These are phyloP conservation scores for Battus philenor DNA, from an alignment of 1,140 invertebrate species.

Conservation along the genomic window DNA sequence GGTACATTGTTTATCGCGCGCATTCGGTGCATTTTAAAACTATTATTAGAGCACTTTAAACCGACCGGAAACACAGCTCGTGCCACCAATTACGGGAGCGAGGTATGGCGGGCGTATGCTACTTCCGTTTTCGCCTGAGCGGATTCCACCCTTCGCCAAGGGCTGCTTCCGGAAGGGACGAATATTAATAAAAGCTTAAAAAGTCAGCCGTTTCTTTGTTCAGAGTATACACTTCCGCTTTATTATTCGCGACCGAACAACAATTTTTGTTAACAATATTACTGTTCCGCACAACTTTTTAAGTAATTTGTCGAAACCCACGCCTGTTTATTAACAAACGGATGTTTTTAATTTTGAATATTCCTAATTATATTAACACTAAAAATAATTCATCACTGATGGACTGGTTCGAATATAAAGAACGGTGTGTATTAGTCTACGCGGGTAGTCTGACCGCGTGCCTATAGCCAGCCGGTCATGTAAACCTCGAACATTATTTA, in stretches of 20 bases:
- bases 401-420: too few relatives aligned
- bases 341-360: too few relatives aligned
- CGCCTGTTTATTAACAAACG: too few relatives aligned
- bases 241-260: conserved; percentile 25
- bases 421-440: conserved; percentile 31
- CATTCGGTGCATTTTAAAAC: conserved; percentile 17
- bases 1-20: conserved; percentile 1
- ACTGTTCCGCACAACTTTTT: too few relatives aligned
- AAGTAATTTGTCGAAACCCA: too few relatives aligned
- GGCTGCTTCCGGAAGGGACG: conserved; percentile 65
- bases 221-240: conserved; percentile 42
- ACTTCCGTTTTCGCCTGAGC: conserved; percentile 66
- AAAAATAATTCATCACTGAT: too few relatives aligned
- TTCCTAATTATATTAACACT: too few relatives aligned
- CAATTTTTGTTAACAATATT: too few relatives aligned
- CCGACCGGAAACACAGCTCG: conserved; percentile 62
- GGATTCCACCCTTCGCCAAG: conserved; percentile 51
- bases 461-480: conserved; percentile 58
- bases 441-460: conserved; percentile 29
- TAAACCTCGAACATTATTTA: conserved; percentile 71
- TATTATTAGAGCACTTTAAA: conserved; percentile 50
- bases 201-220: conserved; percentile 60
- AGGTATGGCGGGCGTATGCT: conserved; percentile 57
- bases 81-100: conserved; percentile 60
- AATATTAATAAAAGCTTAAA: conserved; percentile 61